phyloP scores from a whole-genome alignment of 2,797 vertebrate species.

The Acrossocheilus fasciatus region DNA sequence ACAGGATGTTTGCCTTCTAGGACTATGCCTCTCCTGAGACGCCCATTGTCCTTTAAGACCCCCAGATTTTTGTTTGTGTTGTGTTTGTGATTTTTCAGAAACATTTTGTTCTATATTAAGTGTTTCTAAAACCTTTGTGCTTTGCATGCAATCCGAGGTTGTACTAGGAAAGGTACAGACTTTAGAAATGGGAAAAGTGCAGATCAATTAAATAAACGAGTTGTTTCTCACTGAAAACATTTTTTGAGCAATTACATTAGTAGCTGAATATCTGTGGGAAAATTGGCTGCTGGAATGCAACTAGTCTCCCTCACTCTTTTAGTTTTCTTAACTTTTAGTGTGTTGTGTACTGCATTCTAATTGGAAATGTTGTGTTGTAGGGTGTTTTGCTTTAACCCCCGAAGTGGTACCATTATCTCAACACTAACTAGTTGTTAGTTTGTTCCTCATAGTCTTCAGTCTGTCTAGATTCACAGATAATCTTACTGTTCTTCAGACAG shows the following conservation, averaged over 20 bases:
- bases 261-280: neutral
- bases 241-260: neutral
- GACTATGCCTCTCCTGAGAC: conserved; percentile 42
- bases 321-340: neutral
- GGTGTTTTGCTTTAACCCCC: neutral
- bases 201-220: too few relatives aligned
- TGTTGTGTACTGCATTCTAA: neutral
- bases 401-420: neutral
- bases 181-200: neutral
- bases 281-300: neutral
- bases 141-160: neutral
- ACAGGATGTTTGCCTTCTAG: conserved; percentile 54
- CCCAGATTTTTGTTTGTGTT: conserved; percentile 14
- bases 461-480: conserved; percentile 7
- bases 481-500: neutral
- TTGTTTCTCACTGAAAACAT: neutral
- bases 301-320: neutral
- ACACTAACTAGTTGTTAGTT: neutral
- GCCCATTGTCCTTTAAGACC: conserved; percentile 20
- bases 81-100: conserved; percentile 16
- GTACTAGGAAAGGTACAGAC: neutral
- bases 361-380: neutral
- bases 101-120: neutral
- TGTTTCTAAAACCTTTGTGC: neutral
- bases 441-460: neutral